Conservation (phyloP, 1,140 invertebrate species). For the Ips nitidus region DNA sequence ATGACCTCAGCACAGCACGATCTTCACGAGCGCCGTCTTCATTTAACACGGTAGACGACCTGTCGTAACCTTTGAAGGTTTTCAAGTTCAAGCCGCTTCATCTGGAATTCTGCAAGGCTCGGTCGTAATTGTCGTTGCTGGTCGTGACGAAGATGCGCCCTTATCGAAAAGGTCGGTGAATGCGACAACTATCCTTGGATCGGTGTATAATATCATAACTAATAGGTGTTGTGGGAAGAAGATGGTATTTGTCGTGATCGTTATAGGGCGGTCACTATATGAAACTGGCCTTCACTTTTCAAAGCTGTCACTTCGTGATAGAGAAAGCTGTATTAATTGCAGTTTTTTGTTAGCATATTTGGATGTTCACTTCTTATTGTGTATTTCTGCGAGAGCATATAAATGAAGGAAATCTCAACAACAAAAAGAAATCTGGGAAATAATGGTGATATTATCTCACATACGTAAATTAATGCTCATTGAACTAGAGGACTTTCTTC, state of each 20-base stretch:
- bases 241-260: constrained; percentile 9
- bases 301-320: background rate
- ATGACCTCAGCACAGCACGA: constrained; percentile 3
- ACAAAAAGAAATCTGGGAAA: constrained; percentile 10
- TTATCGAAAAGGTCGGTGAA: constrained; percentile 1
- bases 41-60: constrained; percentile 15
- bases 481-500: constrained; percentile 13
- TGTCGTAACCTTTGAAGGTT: constrained; percentile 16
- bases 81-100: constrained; percentile 18
- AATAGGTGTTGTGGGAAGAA: constrained; percentile 16
- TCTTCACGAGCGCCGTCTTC: constrained; percentile 22
- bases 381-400: background rate
- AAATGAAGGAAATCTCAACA: constrained; percentile 1
- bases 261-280: constrained; percentile 1
- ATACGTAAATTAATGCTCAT: constrained; percentile 15
- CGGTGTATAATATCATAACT: constrained; percentile 9
- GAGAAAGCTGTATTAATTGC: background rate
- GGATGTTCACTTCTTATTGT: background rate
- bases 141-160: constrained; percentile 18
- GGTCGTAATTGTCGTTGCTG: background rate
- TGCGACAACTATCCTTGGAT: constrained; percentile 2
- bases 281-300: constrained; percentile 2
- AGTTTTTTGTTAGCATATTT: no score
- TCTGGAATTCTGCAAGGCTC: constrained; percentile 2
- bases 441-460: constrained; percentile 17